Percentiles rank a stretch among this genome's conserved stretches.
Evolutionary conservation across 1,140 invertebrate species (phyloP).

Genomic region (Penaeus chinensis): DNA sequence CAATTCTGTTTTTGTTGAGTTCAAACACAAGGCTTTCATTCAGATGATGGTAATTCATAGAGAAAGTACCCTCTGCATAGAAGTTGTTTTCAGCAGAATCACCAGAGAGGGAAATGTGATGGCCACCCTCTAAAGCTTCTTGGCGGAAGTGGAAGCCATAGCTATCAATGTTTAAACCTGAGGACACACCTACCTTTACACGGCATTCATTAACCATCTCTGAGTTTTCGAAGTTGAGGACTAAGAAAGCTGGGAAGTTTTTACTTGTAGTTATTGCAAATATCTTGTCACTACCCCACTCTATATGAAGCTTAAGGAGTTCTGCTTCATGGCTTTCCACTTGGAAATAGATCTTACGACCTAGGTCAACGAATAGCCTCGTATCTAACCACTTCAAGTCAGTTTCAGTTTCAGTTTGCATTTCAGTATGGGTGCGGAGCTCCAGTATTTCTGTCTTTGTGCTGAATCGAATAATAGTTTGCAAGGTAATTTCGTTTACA

Average conservation of each 20-base stretch:
- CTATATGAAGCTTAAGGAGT: neutral
- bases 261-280: constrained; percentile 33
- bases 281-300: constrained; percentile 32
- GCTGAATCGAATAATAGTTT: too few species aligned
- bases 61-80: constrained; percentile 11
- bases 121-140: constrained; percentile 26
- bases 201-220: constrained; percentile 24
- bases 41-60: neutral
- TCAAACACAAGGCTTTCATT: constrained; percentile 34
- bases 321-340: constrained; percentile 11
- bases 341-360: neutral
- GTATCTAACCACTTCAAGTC: neutral
- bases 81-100: constrained; percentile 9
- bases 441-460: neutral
- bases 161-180: neutral
- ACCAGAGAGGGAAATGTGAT: constrained; percentile 16
- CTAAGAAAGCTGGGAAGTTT: neutral
- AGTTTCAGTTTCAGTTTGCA: neutral
- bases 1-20: constrained; percentile 32
- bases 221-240: constrained; percentile 15
- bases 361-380: neutral
- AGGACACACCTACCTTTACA: neutral
- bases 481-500: neutral
- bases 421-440: neutral
- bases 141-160: constrained; percentile 42